A percentile compares a stretch with the other conserved stretches of the same genome.
These are phyloP conservation scores for Siphlonurus alternatus DNA, from an alignment of 2,888 invertebrate genomes.

Conservation along the genomic window DNA sequence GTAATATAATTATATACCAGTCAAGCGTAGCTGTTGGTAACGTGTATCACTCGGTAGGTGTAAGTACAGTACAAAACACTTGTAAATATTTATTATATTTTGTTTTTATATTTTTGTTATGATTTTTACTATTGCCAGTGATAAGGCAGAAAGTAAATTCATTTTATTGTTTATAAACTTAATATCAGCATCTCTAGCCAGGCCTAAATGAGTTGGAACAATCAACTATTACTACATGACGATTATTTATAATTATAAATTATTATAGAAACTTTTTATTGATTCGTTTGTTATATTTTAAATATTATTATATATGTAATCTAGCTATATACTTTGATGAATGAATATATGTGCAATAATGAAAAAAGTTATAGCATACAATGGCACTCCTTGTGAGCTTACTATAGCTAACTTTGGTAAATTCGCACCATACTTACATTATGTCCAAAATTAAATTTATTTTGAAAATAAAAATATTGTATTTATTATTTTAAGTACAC, in stretches of 20 bases:
- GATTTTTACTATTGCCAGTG: not conserved
- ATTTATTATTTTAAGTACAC: too few species aligned
- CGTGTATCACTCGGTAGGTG: not conserved
- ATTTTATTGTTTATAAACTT: not conserved
- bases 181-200: not conserved
- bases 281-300: too few species aligned
- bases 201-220: not conserved
- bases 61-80: not conserved
- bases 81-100: not conserved
- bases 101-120: not conserved
- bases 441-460: too few species aligned
- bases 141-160: not conserved
- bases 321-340: not conserved
- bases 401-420: too few species aligned
- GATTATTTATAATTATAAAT: not conserved
- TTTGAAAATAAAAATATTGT: too few species aligned
- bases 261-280: not conserved
- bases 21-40: not conserved
- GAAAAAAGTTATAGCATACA: too few species aligned
- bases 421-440: too few species aligned
- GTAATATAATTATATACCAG: not conserved
- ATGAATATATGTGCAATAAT: not conserved
- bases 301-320: too few species aligned
- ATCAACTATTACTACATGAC: not conserved
- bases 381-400: too few species aligned